These are phyloP conservation scores for Paralinhomoeus sp. DNA, from an alignment of 2,888 invertebrate genomes.

Conservation along the genomic window DNA sequence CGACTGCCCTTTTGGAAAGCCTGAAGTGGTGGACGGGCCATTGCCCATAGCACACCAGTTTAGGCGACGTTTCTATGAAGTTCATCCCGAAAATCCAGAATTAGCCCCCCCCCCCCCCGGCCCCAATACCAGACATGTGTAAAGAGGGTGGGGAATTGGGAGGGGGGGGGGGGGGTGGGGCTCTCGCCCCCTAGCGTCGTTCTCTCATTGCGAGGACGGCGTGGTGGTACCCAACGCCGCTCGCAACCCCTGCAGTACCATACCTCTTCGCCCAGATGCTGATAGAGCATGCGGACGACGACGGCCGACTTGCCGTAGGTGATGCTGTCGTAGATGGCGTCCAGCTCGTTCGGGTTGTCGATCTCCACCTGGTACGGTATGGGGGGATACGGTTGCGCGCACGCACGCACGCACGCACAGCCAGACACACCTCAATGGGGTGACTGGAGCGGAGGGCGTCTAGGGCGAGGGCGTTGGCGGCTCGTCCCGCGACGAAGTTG, in stretches of 20 bases:
- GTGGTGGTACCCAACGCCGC: too few species aligned
- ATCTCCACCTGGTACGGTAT: constrained; percentile 53
- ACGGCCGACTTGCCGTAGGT: constrained; percentile 82
- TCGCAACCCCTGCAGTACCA: not conserved
- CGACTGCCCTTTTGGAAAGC: constrained; percentile 78
- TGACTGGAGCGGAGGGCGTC: constrained; percentile 60
- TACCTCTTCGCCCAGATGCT: constrained; percentile 58
- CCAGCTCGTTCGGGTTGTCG: constrained; percentile 70
- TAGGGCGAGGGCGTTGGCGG: constrained; percentile 50
- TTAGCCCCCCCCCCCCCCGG: too few species aligned
- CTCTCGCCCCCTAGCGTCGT: too few species aligned
- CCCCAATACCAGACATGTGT: too few species aligned
- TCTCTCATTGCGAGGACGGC: too few species aligned
- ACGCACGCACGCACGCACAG: too few species aligned
- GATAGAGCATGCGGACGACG: constrained; percentile 65
- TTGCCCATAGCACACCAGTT: not conserved
- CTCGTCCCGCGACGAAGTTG: constrained; percentile 71
- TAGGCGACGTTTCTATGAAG: not conserved
- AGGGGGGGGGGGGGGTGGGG: too few species aligned
- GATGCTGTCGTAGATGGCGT: constrained; percentile 85
- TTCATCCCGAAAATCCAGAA: too few species aligned
- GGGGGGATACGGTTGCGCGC: too few species aligned
- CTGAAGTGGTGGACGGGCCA: constrained; percentile 18
- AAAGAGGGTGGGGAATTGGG: too few species aligned
- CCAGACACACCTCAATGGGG: constrained; percentile 55